Conservation (phyloP, 2,113 vertebrate genomes). For the Hyperopisus bebe region DNA sequence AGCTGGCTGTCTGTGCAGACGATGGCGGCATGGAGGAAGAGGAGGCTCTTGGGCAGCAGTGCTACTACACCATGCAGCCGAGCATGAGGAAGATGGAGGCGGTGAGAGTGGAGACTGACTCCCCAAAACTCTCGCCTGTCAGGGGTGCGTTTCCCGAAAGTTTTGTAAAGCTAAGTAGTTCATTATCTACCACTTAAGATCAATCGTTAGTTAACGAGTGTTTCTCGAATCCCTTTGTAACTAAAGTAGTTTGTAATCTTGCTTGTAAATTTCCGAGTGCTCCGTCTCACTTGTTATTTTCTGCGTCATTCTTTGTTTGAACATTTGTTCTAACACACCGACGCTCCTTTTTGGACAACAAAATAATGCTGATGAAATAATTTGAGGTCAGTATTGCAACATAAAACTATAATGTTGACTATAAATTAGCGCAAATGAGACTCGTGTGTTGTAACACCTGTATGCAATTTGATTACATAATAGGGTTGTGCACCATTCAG, state of each 20-base stretch:
- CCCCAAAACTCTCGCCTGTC: not conserved
- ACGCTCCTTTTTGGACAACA: not conserved
- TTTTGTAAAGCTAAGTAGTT: not conserved
- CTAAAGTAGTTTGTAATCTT: not conserved
- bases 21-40: constrained; percentile 45
- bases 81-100: constrained; percentile 54
- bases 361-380: not conserved
- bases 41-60: constrained; percentile 55
- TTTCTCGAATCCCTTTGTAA: not conserved
- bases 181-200: not conserved
- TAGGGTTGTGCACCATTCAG: not conserved
- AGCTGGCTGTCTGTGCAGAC: constrained; percentile 20
- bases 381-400: not conserved
- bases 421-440: not conserved
- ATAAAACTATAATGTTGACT: not conserved
- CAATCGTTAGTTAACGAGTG: not conserved
- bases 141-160: not conserved
- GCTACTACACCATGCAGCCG: constrained; percentile 35
- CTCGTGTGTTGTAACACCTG: not conserved
- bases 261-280: not conserved
- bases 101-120: constrained; percentile 50
- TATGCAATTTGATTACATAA: not conserved
- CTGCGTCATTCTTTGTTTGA: not conserved
- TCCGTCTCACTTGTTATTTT: not conserved
- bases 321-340: not conserved